phyloP scores from a whole-genome alignment of 2,113 vertebrate genomes.

The Tragelaphus scriptus region DNA sequence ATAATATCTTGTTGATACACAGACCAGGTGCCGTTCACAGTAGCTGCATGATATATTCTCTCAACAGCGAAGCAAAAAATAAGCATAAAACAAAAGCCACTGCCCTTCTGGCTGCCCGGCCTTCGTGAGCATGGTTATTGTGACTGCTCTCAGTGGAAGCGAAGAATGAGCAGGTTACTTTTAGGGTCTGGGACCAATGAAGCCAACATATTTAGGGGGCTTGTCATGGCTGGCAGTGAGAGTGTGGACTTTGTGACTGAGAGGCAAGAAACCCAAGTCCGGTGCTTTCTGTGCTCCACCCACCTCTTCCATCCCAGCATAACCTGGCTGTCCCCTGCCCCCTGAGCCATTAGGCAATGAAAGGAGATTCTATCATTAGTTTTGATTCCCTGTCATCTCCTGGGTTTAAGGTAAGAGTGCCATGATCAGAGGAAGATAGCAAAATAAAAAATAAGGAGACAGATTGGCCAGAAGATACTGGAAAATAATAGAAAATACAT shows the following conservation, averaged over 20 bases:
- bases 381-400: neutral
- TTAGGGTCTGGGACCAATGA: neutral
- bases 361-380: neutral
- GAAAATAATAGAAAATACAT: conserved; percentile 34
- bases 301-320: neutral
- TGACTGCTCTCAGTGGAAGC: neutral
- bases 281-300: neutral
- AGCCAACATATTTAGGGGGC: neutral
- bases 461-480: neutral
- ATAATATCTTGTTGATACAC: conserved; percentile 43
- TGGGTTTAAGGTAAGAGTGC: neutral
- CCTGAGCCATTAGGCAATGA: neutral
- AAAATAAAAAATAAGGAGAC: neutral
- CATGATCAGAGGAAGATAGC: neutral
- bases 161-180: neutral
- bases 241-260: neutral
- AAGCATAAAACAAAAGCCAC: neutral
- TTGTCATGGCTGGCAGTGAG: neutral
- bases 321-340: neutral
- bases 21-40: conserved; percentile 19
- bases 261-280: neutral
- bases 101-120: neutral
- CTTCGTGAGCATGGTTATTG: neutral
- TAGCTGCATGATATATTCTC: neutral
- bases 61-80: neutral